These are phyloP conservation scores for Varanus komodoensis DNA, from an alignment of 2,113 vertebrate genomes.

Conservation along the genomic window DNA sequence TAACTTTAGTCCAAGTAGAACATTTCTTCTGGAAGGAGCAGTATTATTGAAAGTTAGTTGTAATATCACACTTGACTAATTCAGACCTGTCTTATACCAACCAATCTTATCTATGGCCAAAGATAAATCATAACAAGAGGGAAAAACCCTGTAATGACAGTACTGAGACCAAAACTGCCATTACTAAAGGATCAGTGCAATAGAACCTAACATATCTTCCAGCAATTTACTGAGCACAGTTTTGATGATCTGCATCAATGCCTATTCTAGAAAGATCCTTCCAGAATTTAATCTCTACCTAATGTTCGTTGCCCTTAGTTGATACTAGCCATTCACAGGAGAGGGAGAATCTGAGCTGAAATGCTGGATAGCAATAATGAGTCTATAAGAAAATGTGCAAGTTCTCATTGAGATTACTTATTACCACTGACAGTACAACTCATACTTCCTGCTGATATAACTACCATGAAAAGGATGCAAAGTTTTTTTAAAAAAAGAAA, in stretches of 20 bases:
- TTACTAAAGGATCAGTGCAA: background rate
- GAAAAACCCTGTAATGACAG: background rate
- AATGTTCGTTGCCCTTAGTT: background rate
- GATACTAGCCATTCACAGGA: background rate
- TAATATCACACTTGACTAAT: background rate
- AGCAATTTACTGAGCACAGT: background rate
- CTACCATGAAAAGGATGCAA: background rate
- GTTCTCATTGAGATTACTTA: background rate
- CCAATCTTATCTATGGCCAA: background rate
- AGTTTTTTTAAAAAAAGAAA: no score
- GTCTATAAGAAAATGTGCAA: background rate
- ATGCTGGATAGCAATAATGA: background rate
- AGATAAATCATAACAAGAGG: background rate
- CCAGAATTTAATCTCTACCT: background rate
- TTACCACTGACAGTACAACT: constrained; percentile 9
- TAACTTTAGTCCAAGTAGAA: no score
- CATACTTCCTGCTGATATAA: constrained; percentile 25
- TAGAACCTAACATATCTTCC: background rate
- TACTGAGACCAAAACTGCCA: background rate
- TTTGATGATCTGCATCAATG: background rate
- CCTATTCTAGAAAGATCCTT: background rate
- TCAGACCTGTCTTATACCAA: background rate
- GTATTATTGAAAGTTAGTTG: no score
- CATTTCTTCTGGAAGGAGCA: no score
- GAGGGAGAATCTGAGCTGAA: background rate